Base-by-base conservation (phyloP, 2,797 vertebrate genomes). In the Balearica regulorum region DNA sequence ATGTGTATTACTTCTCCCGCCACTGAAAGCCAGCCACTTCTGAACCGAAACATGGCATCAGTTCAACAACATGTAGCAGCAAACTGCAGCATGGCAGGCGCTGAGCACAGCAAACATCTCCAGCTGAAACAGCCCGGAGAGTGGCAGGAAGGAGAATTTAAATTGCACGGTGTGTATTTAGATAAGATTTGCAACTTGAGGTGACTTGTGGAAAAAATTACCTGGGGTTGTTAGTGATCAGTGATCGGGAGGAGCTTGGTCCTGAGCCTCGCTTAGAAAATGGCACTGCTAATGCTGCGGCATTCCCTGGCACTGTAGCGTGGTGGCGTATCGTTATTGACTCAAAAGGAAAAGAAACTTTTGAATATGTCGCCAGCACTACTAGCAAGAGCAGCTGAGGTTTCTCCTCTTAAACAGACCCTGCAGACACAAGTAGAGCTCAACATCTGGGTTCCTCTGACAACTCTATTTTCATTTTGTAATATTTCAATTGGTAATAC, bases 401-500 rank as follows among this genome's bases (percentile, higher is more conserved):
- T 73, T 77, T 80, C 65, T 86, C 66, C 75, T 91, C 55, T 70
- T 73, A 48, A 65, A 70, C 10, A 64, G 85, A 68, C 53, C 64
- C 72, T 8, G 13, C 66, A 86, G 92, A 29, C 16, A 33, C 90
- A 87, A 78, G 83, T 43, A 90, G 49, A 93, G 53, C n/a, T 94
- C 43, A 92, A 22, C 37, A n/a, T 73, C 76, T 48, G 58, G 68
- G 65, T 79, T 94, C 44, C 78, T 55, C 83, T 71, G 57, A 76
- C 80, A 85, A n/a, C 31, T 70, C 53, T 25, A 25, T 87, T 90
- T 89, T 87, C 44, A 54, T 95, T 95, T 92, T 94, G 41, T 93
- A 88, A 76, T 70, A 65, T 96, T 97, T 94, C 87, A 39, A 6
- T 92, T 76, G 87, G 41, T 95, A 79, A 86, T 54, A 48, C 77